Conservation (phyloP, 2,113 vertebrate species). For the Oryzias melastigma region DNA sequence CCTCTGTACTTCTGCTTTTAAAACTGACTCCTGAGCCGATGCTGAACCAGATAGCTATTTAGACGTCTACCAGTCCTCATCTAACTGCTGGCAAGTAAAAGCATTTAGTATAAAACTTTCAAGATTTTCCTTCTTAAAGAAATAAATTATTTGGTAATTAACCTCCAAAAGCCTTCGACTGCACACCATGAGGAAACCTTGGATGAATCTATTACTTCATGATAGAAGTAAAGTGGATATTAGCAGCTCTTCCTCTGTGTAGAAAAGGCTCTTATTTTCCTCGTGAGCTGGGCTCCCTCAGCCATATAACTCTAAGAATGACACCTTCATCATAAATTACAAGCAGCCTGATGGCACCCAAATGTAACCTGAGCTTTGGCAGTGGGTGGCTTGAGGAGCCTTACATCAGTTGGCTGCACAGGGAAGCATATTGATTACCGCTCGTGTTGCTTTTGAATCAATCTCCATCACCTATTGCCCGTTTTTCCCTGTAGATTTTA, state of each 20-base stretch:
- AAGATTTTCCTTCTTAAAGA: neutral
- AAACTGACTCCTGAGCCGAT: too few relatives aligned
- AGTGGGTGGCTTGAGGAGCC: slow-evolving; percentile 40
- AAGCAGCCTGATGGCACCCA: slow-evolving; percentile 32
- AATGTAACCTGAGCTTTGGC: slow-evolving; percentile 43
- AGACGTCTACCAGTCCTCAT: too few relatives aligned
- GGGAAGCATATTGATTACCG: slow-evolving; percentile 68
- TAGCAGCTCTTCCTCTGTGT: slow-evolving; percentile 25
- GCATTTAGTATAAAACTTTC: too few relatives aligned
- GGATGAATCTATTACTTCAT: slow-evolving; percentile 43
- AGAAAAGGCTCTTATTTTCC: slow-evolving; percentile 49
- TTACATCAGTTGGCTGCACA: slow-evolving; percentile 50
- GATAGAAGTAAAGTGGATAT: slow-evolving; percentile 34
- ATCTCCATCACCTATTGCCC: slow-evolving; percentile 70
- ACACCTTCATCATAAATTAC: slow-evolving; percentile 67
- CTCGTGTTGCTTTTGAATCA: slow-evolving; percentile 71
- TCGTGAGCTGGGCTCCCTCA: slow-evolving; percentile 45
- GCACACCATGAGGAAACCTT: slow-evolving; percentile 25
- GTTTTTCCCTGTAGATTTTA: slow-evolving; percentile 65
- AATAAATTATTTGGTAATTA: slow-evolving; percentile 33
- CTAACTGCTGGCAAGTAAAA: too few relatives aligned
- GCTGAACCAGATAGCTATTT: too few relatives aligned
- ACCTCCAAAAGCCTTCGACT: slow-evolving; percentile 28
- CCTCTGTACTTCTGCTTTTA: neutral
- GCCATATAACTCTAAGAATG: slow-evolving; percentile 53